A percentile compares a stretch with the other conserved stretches of the same genome.
Conservation (phyloP, 2,888 invertebrate genomes). For the Polydesmus complanatus region DNA sequence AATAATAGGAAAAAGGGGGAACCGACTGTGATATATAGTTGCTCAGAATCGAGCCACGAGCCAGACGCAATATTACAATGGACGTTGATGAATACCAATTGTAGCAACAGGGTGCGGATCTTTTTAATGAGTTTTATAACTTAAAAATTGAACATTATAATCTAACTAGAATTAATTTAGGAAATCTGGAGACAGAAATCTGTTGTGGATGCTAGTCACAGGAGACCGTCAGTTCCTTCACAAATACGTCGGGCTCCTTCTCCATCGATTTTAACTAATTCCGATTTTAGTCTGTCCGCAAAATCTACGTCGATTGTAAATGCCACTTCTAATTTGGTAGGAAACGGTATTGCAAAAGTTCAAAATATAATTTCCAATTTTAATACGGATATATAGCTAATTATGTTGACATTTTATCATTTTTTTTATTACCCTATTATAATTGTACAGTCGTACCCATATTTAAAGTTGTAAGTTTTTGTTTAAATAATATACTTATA, state of each 20-base stretch:
- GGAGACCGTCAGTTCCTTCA: neutral
- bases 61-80: constrained; percentile 39
- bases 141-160: neutral
- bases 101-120: constrained; percentile 17
- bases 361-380: constrained; percentile 6
- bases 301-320: constrained; percentile 8
- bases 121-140: neutral
- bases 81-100: constrained; percentile 33
- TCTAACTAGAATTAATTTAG: constrained; percentile 1
- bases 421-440: too few relatives aligned
- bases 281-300: neutral
- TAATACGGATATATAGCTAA: constrained; percentile 4
- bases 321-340: constrained; percentile 10
- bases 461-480: too few relatives aligned
- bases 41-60: constrained; percentile 37
- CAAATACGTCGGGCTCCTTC: neutral
- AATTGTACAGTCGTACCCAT: too few relatives aligned
- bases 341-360: constrained; percentile 10
- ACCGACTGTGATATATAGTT: constrained; percentile 32
- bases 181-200: neutral
- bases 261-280: neutral
- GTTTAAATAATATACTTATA: too few relatives aligned
- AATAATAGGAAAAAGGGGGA: constrained; percentile 26
- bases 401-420: too few relatives aligned
- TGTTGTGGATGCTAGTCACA: neutral